phyloP scores from a whole-genome alignment of 2,797 vertebrate genomes.

The Acrossocheilus wenchowensis region DNA sequence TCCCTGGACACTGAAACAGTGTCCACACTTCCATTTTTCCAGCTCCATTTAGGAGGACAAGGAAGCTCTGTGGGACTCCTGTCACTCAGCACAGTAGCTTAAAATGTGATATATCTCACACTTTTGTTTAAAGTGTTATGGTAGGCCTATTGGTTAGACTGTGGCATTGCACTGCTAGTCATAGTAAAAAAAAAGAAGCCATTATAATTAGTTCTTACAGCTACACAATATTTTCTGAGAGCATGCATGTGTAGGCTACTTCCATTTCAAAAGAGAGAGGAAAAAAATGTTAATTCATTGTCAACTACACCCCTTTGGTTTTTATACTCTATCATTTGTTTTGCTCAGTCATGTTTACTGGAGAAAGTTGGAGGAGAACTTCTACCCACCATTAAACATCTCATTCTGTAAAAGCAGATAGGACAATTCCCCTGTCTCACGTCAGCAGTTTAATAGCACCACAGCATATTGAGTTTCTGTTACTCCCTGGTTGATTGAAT shows the following conservation, averaged over 20 bases:
- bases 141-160: not conserved
- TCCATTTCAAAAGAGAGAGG: not conserved
- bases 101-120: not conserved
- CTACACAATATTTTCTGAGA: not conserved
- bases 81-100: constrained; percentile 24
- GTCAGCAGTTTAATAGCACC: constrained; percentile 35
- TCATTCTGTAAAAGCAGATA: constrained; percentile 41
- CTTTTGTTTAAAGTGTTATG: not conserved
- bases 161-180: not conserved
- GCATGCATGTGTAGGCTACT: not conserved
- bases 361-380: constrained; percentile 7
- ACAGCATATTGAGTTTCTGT: constrained; percentile 39
- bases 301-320: constrained; percentile 24
- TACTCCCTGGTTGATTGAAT: constrained; percentile 30
- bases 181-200: not conserved
- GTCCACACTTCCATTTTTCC: constrained; percentile 38
- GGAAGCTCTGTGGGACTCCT: constrained; percentile 39
- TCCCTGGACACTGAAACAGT: constrained; percentile 39
- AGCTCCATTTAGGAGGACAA: constrained; percentile 49
- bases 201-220: not conserved
- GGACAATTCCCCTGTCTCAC: constrained; percentile 23
- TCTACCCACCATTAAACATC: constrained; percentile 24
- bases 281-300: not conserved
- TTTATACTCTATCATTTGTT: constrained; percentile 16
- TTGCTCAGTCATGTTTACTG: constrained; percentile 33